Evolutionary conservation across 2,797 vertebrate species (phyloP), one percentile per base, ranked within the genome.

Genomic region (Tragopan temminckii): DNA sequence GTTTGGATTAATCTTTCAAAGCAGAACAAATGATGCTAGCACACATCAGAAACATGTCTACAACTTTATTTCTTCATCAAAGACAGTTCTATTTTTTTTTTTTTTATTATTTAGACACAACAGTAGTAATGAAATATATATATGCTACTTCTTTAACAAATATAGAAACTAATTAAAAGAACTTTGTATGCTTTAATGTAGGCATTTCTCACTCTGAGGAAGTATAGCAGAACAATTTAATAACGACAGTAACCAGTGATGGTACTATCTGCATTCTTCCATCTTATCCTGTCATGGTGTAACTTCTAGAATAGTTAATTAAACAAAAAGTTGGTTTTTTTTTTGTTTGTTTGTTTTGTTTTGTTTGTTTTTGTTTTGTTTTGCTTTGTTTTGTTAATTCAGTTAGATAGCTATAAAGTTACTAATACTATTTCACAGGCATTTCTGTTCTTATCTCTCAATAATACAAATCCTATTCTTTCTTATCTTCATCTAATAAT

Each of bases 81-180:
- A 43, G 71, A 93, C 40, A 94, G 64, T 67, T 91, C 17, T 89
- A 53, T 80, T 93, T 92, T 97, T 98, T 9, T 21, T 97, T 97
- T 97, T 85, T 97, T 77, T 94, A n/a, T n/a, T 95, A 91, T 92
- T 95, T 93, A 90, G 85, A 97, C 88, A 97, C 82, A 87, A 94
- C 50, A 85, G 80, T 66, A 97, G 89, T 97, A 97, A 97, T 87
- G 97, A 98, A 98, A 97, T 97, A 98, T 85, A 95, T 97, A 95
- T 98, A 98, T 80, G 97, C 95, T 97, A 97, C 94, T 97, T 97
- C 94, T 96, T 84, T 95, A 97, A 97, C 95, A 97, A 98, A 98
- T 97, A 97, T 95, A 98, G 96, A 97, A 90, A 97, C 74, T 97
- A 96, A 95, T 96, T 97, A 95, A 97, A 97, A 70, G 95, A 74